Percentiles rank a stretch among this genome's conserved stretches.
Conservation (phyloP, 92 coral and sea anemone species). For the Epizoanthus stellaris region DNA sequence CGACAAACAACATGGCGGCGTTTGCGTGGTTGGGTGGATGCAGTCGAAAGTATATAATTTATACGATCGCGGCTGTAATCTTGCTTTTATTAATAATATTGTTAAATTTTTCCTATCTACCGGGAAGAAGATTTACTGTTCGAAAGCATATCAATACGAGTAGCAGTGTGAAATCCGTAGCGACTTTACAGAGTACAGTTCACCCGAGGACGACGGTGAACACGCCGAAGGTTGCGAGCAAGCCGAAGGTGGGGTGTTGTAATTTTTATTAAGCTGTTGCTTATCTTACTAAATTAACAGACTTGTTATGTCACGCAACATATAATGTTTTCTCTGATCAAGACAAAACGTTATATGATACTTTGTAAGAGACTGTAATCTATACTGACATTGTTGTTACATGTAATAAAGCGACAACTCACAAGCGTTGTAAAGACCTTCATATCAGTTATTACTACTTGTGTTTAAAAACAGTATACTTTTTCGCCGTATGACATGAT, state of each 20-base stretch:
- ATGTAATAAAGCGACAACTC: no score
- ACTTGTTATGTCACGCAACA: no score
- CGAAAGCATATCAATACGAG: constrained; percentile 13
- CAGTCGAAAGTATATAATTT: constrained; percentile 22
- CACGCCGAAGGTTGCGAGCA: constrained; percentile 2
- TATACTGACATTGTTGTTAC: no score
- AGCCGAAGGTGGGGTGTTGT: constrained; percentile 8
- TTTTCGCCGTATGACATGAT: no score
- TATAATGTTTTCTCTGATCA: no score
- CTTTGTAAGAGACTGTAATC: no score
- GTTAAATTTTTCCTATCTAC: constrained; percentile 37
- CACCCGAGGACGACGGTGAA: not conserved
- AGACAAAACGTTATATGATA: no score
- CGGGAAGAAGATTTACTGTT: constrained; percentile 37
- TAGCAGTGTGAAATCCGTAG: constrained; percentile 5
- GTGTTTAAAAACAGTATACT: no score
- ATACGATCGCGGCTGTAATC: constrained; percentile 29
- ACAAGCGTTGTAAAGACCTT: no score
- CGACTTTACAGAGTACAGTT: not conserved
- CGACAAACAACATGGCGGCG: constrained; percentile 26
- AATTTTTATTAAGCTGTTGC: no score
- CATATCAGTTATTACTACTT: no score
- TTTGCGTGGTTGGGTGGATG: constrained; percentile 9
- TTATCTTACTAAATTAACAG: no score
- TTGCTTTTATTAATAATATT: constrained; percentile 25